Evolutionary conservation across 2,888 invertebrate genomes (phyloP).

Genomic region (Drosophila barbarae): DNA sequence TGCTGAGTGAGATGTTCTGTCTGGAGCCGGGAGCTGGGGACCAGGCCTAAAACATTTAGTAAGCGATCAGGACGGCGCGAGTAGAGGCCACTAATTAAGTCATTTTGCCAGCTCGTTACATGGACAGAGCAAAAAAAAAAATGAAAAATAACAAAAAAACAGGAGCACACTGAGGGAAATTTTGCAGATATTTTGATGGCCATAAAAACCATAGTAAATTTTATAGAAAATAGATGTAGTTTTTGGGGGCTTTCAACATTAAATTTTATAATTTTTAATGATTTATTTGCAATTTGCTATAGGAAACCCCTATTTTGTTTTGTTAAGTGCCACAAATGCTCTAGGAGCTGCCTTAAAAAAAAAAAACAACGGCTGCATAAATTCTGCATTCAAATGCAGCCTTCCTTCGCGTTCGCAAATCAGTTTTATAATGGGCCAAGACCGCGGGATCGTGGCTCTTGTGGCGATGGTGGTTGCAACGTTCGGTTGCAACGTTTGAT

Average conservation of each 20-base stretch:
- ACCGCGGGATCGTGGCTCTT: background rate
- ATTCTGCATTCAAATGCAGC: constrained; percentile 48
- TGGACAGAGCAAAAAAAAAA: constrained; percentile 6
- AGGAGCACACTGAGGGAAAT: constrained; percentile 10
- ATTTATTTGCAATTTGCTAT: too few relatives aligned
- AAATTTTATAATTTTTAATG: too few relatives aligned
- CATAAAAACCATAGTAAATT: too few relatives aligned
- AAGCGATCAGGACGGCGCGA: constrained; percentile 33
- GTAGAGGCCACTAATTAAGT: constrained; percentile 62
- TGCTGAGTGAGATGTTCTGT: constrained; percentile 68
- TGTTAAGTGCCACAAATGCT: constrained; percentile 18
- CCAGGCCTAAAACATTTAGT: constrained; percentile 38
- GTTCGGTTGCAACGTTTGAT: constrained; percentile 38
- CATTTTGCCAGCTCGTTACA: constrained; percentile 72
- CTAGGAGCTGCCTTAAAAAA: constrained; percentile 34
- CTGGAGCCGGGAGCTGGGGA: constrained; percentile 23
- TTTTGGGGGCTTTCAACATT: too few relatives aligned
- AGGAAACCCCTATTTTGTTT: background rate
- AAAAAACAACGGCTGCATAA: constrained; percentile 57
- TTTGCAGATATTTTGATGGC: too few relatives aligned
- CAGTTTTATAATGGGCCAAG: constrained; percentile 65
- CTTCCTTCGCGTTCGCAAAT: constrained; percentile 51
- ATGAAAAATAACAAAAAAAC: background rate
- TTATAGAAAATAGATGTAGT: too few relatives aligned
- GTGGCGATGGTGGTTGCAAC: background rate